Evolutionary conservation across 1,140 invertebrate species (phyloP).

Genomic region (Adelges cooleyi): DNA sequence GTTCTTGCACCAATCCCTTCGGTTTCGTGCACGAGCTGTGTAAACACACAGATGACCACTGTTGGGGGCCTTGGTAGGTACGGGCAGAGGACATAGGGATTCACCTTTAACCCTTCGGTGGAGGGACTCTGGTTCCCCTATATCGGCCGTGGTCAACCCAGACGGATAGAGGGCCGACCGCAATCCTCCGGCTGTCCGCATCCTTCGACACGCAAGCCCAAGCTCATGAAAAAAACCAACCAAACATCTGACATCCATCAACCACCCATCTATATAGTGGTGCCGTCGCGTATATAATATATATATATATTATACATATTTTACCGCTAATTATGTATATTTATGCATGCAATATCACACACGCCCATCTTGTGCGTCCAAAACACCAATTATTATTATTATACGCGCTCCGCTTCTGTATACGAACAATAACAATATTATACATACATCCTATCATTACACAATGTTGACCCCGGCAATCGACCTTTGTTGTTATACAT

Average conservation of each 20-base stretch:
- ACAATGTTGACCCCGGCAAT: background rate
- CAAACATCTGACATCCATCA: conserved; percentile 16
- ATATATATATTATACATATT: too few species aligned
- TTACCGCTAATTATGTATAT: conserved; percentile 11
- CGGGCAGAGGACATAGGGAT: background rate
- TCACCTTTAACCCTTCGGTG: conserved; percentile 1
- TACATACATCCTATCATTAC: too few species aligned
- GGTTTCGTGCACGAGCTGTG: too few species aligned
- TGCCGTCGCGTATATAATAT: background rate
- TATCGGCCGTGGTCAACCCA: background rate
- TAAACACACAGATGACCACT: background rate
- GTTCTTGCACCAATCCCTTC: too few species aligned
- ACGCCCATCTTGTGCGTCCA: background rate
- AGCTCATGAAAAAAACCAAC: background rate
- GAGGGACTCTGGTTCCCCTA: background rate
- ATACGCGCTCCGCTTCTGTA: background rate
- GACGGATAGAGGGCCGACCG: background rate
- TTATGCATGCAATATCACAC: conserved; percentile 1
- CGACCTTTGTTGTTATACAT: background rate
- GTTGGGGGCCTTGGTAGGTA: background rate
- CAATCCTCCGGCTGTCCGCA: background rate
- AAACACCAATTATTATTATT: background rate
- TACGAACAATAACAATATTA: too few species aligned
- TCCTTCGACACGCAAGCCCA: background rate
- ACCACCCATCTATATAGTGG: background rate